Evolutionary conservation across 2,888 invertebrate genomes (phyloP).

Genomic region (Mayetiola destructor): DNA sequence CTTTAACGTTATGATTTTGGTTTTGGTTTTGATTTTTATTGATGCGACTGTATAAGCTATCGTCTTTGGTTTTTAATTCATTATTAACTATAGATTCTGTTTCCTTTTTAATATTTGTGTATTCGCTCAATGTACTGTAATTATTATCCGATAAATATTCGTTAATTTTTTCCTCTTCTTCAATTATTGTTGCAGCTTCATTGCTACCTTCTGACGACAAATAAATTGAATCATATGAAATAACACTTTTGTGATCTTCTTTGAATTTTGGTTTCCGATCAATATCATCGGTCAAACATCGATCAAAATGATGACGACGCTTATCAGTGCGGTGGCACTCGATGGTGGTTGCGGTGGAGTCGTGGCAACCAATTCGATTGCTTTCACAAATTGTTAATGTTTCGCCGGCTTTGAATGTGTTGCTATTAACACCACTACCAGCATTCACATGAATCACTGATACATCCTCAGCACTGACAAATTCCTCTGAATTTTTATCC

Average conservation of each 20-base stretch:
- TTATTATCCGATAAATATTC: constrained; percentile 17
- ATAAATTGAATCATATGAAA: constrained; percentile 35
- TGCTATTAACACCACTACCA: neutral
- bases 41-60: constrained; percentile 26
- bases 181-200: constrained; percentile 26
- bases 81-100: constrained; percentile 15
- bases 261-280: constrained; percentile 12
- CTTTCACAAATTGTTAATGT: constrained; percentile 1
- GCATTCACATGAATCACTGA: neutral
- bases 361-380: neutral
- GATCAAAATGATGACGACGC: neutral
- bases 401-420: neutral
- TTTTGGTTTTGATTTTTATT: constrained; percentile 43
- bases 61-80: neutral
- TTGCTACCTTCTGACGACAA: constrained; percentile 30
- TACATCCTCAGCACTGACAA: neutral
- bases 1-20: constrained; percentile 31
- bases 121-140: constrained; percentile 3
- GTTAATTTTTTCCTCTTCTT: constrained; percentile 28
- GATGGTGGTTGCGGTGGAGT: too few relatives aligned
- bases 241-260: constrained; percentile 23
- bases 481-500: neutral
- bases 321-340: too few relatives aligned
- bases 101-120: constrained; percentile 18
- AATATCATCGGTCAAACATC: neutral